Conservation (phyloP, 1,140 invertebrate species). For the Drosophila kanapiae region DNA sequence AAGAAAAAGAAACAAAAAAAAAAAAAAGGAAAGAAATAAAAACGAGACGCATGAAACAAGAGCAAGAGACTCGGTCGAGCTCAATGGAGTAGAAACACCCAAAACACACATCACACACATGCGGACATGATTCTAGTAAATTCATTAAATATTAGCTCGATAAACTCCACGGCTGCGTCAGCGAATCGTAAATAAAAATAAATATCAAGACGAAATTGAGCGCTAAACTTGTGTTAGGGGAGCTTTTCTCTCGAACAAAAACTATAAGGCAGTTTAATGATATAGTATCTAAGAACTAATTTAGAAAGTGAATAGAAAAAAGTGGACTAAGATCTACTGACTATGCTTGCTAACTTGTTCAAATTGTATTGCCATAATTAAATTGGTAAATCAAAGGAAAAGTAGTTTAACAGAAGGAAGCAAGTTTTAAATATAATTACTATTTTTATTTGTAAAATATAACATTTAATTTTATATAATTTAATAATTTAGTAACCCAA, state of each 20-base stretch:
- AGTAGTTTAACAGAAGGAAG: too few relatives aligned
- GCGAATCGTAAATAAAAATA: constrained; percentile 38
- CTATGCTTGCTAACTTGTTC: too few relatives aligned
- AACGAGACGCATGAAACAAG: too few relatives aligned
- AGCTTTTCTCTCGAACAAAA: not conserved
- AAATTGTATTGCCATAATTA: too few relatives aligned
- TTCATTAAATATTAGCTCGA: constrained; percentile 73
- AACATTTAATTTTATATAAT: too few relatives aligned
- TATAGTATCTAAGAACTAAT: not conserved
- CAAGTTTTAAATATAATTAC: too few relatives aligned
- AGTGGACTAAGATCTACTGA: too few relatives aligned
- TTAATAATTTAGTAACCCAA: too few relatives aligned
- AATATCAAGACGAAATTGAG: constrained; percentile 8
- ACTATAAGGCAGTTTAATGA: not conserved
- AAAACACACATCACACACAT: constrained; percentile 23
- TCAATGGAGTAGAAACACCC: constrained; percentile 56
- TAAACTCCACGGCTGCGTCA: constrained; percentile 36
- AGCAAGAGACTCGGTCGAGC: constrained; percentile 10
- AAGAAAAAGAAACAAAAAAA: constrained; percentile 28
- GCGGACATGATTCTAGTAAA: constrained; percentile 59
- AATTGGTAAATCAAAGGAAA: too few relatives aligned
- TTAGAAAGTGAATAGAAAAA: not conserved
- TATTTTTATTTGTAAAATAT: too few relatives aligned
- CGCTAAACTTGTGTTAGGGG: not conserved
- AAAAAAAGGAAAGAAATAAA: constrained; percentile 25